Base-by-base conservation (phyloP, 2,113 vertebrate species). In the Macaca mulatta region DNA sequence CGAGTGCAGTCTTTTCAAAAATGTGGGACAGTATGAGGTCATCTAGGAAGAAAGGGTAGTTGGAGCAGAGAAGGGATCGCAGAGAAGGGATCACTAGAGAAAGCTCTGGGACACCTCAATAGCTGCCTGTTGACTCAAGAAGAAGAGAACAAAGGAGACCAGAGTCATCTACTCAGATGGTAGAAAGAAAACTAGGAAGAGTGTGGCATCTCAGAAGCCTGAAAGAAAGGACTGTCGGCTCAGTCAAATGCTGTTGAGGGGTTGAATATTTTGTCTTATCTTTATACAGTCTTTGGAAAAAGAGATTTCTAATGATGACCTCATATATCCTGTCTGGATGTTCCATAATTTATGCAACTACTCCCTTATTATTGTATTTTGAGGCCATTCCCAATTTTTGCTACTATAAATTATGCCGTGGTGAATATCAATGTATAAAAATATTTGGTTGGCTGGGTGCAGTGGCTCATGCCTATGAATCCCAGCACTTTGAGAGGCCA, bases 281-380 rank as follows among this genome's bases (percentile, higher is more conserved):
- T 82, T 85, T 69, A 57, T 27, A 13, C 6, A 59, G n/a, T 50
- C 72, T 96, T 91, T 97, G 90, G 78, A 95, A 82, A 89, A 89
- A 72, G 78, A 95, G 50, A 83, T 82, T 86, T 93, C 92, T 59
- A 87, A 82, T 61, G 74, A 87, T 16, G 3, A 18, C 50, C 13
- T 97, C 55, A 75, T 87, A 32, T 38, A 82, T 38, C 18, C 57
- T 74, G 8, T 57, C 84, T 70, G 57, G n/a, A 57, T n/a, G 64
- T 35, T 45, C 61, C 55, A 16, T 48, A 40, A 59, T 82, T 70
- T 69, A 75, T 13, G 6, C 17, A 90, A n/a, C 55, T 77, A n/a
- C 23, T 80, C 23, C 27, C 27, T 38, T 90, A 32, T 79, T 86
- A 88, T 40, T 77, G 40, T 59, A 40, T 77, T 85, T 79, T 52